Conservation (phyloP, 2,797 vertebrate genomes). For the Hydrolagus colliei region DNA sequence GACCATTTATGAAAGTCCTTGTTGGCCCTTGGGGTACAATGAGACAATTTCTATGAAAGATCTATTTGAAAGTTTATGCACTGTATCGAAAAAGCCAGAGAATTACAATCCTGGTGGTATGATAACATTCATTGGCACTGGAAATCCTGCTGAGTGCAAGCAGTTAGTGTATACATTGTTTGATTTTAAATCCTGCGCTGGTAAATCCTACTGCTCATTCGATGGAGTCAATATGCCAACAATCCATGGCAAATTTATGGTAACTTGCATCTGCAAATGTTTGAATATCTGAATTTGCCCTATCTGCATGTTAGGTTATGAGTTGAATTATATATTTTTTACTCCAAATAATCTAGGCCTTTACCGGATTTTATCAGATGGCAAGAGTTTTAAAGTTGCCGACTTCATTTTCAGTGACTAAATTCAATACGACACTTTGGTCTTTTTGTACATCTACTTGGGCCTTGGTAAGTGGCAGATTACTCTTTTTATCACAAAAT, state of each 20-base stretch:
- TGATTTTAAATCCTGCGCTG: constrained; percentile 62
- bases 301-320: neutral
- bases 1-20: constrained; percentile 63
- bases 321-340: constrained; percentile 31
- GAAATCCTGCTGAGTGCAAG: constrained; percentile 60
- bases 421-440: constrained; percentile 60
- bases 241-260: constrained; percentile 74
- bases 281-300: neutral
- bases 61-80: constrained; percentile 74
- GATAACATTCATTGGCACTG: constrained; percentile 60
- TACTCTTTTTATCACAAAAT: too few relatives aligned
- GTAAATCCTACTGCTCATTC: constrained; percentile 64
- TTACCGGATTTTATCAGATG: constrained; percentile 80
- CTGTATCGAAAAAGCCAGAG: constrained; percentile 48
- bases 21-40: constrained; percentile 63
- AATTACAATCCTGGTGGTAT: constrained; percentile 47
- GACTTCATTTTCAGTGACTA: constrained; percentile 56
- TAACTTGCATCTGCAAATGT: constrained; percentile 46
- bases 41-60: constrained; percentile 45
- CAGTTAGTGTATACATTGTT: constrained; percentile 66
- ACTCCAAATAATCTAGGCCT: constrained; percentile 61
- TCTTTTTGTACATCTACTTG: constrained; percentile 69
- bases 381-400: constrained; percentile 60
- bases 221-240: constrained; percentile 72
- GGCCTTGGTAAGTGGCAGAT: constrained; percentile 57